These are phyloP conservation scores for Pangasius sanitwongsei DNA, from an alignment of 2,797 vertebrate genomes.

Conservation along the genomic window DNA sequence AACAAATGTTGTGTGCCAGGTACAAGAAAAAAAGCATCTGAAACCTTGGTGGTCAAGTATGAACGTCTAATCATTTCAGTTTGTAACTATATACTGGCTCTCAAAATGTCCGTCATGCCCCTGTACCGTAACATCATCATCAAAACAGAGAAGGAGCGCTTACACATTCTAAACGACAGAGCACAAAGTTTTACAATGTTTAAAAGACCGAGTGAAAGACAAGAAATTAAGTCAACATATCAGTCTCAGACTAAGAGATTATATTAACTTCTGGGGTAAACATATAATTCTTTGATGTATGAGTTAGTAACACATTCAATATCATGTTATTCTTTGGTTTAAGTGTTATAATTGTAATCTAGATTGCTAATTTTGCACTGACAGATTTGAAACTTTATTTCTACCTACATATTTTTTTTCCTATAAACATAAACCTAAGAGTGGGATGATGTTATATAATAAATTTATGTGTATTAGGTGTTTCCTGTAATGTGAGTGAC, in stretches of 20 bases:
- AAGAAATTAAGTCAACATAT: not conserved
- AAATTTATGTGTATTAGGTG: not conserved
- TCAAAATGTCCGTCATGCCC: not conserved
- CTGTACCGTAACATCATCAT: not conserved
- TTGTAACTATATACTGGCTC: not conserved
- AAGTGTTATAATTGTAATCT: not conserved
- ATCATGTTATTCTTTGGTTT: not conserved
- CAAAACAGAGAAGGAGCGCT: not conserved
- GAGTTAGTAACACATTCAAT: not conserved
- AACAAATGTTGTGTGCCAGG: no score
- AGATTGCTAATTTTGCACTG: not conserved
- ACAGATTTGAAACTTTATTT: not conserved
- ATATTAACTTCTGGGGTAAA: not conserved
- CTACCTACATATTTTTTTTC: not conserved
- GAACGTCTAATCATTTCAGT: not conserved
- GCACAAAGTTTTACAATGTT: not conserved
- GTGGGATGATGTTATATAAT: not conserved
- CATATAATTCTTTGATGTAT: not conserved
- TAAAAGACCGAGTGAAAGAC: not conserved
- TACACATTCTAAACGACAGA: not conserved
- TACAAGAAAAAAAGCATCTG: no score
- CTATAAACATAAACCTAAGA: not conserved
- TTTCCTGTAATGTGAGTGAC: not conserved
- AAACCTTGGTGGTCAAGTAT: not conserved
- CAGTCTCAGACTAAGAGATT: not conserved